Evolutionary conservation across 2,797 vertebrate species (phyloP), one percentile per base, ranked within the genome.

Genomic region (Gymnoscopelus braueri): DNA sequence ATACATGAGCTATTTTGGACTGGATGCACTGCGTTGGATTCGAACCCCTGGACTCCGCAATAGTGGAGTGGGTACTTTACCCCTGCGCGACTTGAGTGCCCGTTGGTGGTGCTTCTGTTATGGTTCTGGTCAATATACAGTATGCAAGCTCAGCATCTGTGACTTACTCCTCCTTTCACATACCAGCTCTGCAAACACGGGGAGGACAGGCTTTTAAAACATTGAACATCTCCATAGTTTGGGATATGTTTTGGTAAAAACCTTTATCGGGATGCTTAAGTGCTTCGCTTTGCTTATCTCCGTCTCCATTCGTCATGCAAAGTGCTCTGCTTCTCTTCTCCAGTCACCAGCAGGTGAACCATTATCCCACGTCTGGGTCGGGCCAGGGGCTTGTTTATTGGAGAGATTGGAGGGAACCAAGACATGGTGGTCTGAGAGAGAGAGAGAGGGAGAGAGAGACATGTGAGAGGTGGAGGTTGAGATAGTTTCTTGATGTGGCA

Each of bases 261-360:
- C 78, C 79, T 78, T 88, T 89, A 83, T 89, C 85, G 83, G 82
- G 83, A 84, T 84, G 82, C 71, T 68, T 87, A 78, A 89, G 89
- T 88, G 84, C 85, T 84, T 79, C 77, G 14, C 67, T n/a, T 50
- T 72, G 78, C 87, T 89, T 91, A 93, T 93, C 90, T 87, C 67
- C 68, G 51, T 74, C 75, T 77, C 83, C 78, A 87, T 92, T 91
- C 63, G 80, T 90, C 89, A 89, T 85, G 87, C 83, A 85, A 89
- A 90, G 87, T 85, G 82, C 79, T 90, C 87, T 91, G 91, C 89
- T 91, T 71, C 89, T 87, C 91, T 91, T 90, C 91, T 83, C 67
- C 84, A 85, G 82, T 93, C 90, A 93, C 91, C 91, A 90, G 81
- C 84, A 91, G 87, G 88, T 90, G 90, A 92, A 91, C 91, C 88